Evolutionary conservation across 2,888 invertebrate genomes (phyloP), one percentile per base, ranked within the genome.

Genomic region (Temnothorax unifasciatus): DNA sequence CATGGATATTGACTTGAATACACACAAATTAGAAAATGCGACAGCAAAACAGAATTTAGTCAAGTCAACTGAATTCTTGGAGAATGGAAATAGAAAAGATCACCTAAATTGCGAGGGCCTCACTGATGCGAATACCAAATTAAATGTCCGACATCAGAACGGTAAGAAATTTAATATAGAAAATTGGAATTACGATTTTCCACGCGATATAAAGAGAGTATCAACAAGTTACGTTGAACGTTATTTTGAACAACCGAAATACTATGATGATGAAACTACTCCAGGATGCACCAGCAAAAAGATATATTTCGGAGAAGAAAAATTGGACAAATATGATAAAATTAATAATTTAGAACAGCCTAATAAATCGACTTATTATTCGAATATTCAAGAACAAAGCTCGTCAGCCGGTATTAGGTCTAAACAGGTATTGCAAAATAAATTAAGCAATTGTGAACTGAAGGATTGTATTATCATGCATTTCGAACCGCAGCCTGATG

Each of bases 211-310:
- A 0, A 94, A 94, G 52, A 90, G 94, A 71, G 93, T 95, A 0
- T 95, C 95, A 0, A 93, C 95, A 3, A 94, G 94, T 71, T 95
- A 95, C 73, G 93, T 94, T 3, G 95, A 94, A 77, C 93, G 94
- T 59, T 95, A 95, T 66, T 95, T 95, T 69, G 94, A 95, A 25
- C 93, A 94, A 54, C 91, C 94, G 0, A 94, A 93, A 63, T 94
- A 94, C 59, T 87, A 90, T 5, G 94, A 94, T 2, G 93, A 92
- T 25, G 94, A 94, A 9, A 82, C 82, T 4, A 66, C 82, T 0
- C 18, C 92, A 5, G 90, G 89, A 0, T 91, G 92, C 41, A 41
- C 84, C 9, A 84, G 71, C 1, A 91, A 92, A 18, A 73, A 83
- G 5, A 86, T 87, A 2, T 92, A 87, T 29, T 91, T 90, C 29